Evolutionary conservation across 2,113 vertebrate genomes (phyloP).

Genomic region (Herpetotheres cachinnans): DNA sequence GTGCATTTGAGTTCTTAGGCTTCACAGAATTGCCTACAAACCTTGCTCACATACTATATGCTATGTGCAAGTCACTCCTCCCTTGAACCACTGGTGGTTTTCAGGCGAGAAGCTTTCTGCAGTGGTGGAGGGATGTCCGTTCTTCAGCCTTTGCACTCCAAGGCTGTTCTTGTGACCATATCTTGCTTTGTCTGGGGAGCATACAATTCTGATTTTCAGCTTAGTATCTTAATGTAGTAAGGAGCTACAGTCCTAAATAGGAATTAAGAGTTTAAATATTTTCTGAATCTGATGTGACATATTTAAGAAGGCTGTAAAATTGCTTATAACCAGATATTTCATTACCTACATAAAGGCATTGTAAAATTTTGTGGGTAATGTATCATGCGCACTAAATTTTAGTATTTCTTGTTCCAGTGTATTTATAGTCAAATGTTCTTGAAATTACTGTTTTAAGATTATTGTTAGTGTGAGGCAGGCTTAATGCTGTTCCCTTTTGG

Average conservation of each 20-base stretch:
- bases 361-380: neutral
- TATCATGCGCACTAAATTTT: neutral
- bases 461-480: neutral
- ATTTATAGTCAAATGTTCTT: neutral
- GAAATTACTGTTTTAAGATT: neutral
- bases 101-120: neutral
- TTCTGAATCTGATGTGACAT: neutral
- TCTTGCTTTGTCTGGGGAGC: neutral
- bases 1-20: neutral
- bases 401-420: neutral
- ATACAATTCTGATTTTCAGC: neutral
- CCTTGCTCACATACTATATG: accelerated
- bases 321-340: neutral
- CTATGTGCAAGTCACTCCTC: neutral
- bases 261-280: neutral
- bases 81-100: neutral
- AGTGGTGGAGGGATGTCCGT: neutral
- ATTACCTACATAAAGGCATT: neutral
- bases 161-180: neutral
- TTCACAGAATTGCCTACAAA: neutral
- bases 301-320: neutral
- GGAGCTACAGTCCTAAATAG: neutral
- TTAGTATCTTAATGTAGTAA: neutral
- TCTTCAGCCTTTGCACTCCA: neutral
- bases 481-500: neutral